Conservation (phyloP, 2,113 vertebrate species). For the Illadopsis cleaveri region DNA sequence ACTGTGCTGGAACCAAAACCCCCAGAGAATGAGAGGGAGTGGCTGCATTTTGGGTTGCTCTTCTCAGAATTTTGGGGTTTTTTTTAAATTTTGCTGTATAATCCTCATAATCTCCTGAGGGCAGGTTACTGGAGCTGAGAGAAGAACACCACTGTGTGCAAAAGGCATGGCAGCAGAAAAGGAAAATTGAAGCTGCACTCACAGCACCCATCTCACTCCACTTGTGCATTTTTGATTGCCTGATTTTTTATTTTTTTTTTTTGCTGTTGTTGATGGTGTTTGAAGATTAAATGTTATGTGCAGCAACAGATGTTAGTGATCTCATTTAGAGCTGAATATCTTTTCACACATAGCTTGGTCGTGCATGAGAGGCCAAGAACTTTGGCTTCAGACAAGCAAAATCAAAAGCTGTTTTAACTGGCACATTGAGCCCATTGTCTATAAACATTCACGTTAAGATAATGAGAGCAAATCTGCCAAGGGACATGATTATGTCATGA, state of each 20-base stretch:
- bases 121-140: background rate
- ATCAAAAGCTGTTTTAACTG: slow-evolving; percentile 58
- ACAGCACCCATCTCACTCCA: background rate
- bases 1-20: background rate
- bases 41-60: background rate
- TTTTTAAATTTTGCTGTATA: background rate
- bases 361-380: slow-evolving; percentile 25
- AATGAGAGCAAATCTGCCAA: slow-evolving; percentile 24
- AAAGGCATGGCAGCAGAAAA: background rate
- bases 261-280: background rate
- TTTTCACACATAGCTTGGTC: slow-evolving; percentile 47
- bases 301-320: slow-evolving; percentile 58
- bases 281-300: slow-evolving; percentile 26
- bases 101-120: background rate
- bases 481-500: background rate
- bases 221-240: background rate
- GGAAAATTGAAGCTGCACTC: background rate
- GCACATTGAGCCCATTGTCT: slow-evolving; percentile 26
- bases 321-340: slow-evolving; percentile 38
- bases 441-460: slow-evolving; percentile 14
- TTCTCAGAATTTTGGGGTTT: background rate
- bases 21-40: background rate
- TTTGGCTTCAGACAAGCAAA: slow-evolving; percentile 53
- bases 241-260: background rate
- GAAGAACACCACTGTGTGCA: background rate